Evolutionary conservation across 53 echinoderm and acorn worm genomes (phyloP).

Genomic region (Antedon mediterranea): DNA sequence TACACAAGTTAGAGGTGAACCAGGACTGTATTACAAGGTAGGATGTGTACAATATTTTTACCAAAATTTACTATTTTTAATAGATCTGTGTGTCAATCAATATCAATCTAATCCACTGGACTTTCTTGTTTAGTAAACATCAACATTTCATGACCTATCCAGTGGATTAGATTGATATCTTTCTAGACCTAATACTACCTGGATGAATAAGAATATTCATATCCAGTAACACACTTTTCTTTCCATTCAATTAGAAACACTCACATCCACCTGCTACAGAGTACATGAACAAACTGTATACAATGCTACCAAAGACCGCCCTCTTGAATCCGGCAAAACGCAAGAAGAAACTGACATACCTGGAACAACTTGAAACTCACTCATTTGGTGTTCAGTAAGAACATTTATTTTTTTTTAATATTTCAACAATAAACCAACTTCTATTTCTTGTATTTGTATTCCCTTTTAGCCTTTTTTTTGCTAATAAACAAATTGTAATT

Average conservation of each 20-base stretch:
- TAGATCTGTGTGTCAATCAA: too few relatives aligned
- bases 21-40: slow-evolving; percentile 84
- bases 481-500: not conserved
- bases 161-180: too few relatives aligned
- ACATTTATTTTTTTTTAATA: not conserved
- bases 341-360: slow-evolving; percentile 79
- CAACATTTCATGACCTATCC: too few relatives aligned
- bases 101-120: too few relatives aligned
- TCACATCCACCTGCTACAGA: slow-evolving; percentile 67
- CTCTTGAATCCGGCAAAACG: slow-evolving; percentile 65
- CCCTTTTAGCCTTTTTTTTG: too few relatives aligned
- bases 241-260: slow-evolving; percentile 45
- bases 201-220: too few relatives aligned
- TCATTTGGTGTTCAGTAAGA: slow-evolving; percentile 94
- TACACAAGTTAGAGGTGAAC: slow-evolving; percentile 64
- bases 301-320: slow-evolving; percentile 93
- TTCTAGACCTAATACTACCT: too few relatives aligned
- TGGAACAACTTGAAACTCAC: slow-evolving; percentile 71
- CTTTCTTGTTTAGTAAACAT: too few relatives aligned
- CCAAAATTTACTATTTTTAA: too few relatives aligned
- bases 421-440: not conserved
- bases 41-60: too few relatives aligned
- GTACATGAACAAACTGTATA: slow-evolving; percentile 75
- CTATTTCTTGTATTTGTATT: too few relatives aligned
- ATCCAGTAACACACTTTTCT: not conserved